Evolutionary conservation across 2,113 vertebrate genomes (phyloP), one percentile per base, ranked within the genome.

Genomic region (Hepsetus odoe): DNA sequence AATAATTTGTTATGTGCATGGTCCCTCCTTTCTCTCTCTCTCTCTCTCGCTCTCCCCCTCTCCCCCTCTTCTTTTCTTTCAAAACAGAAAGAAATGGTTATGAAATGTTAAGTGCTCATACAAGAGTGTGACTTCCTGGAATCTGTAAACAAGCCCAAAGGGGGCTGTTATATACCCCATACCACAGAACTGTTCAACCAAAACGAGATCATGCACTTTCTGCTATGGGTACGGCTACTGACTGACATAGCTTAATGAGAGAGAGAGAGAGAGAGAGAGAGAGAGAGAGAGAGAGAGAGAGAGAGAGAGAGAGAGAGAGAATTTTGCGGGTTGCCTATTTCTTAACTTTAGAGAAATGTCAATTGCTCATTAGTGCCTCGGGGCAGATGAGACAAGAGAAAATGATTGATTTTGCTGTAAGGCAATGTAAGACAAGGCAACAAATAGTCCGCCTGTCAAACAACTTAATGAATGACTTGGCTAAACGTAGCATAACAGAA

Each of bases 161-260:
- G 64, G 51, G 51, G 16, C 74, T 44, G 64, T 67, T 64, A 58
- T 33, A 67, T 24, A 51, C 14, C 20, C 58, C 33, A 49, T 72
- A 72, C 59, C 44, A 46, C 53, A 42, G 64, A 72, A 58, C 86
- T 83, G 90, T 91, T 90, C 87, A 89, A 88, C 85, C 86, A 85
- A 82, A 85, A 56, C 85, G 85, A 90, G 80, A 82, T 81, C 88
- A 89, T 88, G 89, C 86, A 77, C 88, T 86, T 87, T 89, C 86
- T 89, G 90, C 87, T 89, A 92, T 91, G 89, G 89, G 82, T 81
- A 72, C 82, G 87, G 83, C 88, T 74, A 87, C 84, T 90, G 90
- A 94, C 89, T 91, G 93, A 91, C 89, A 66, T 9, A 5, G 42
- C 20, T 76, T 69, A 69, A 58, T 68, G 49, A 55, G 1, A 16